These are phyloP conservation scores for Cyprinodon tularosa DNA, from an alignment of 2,113 vertebrate species.

Conservation along the genomic window DNA sequence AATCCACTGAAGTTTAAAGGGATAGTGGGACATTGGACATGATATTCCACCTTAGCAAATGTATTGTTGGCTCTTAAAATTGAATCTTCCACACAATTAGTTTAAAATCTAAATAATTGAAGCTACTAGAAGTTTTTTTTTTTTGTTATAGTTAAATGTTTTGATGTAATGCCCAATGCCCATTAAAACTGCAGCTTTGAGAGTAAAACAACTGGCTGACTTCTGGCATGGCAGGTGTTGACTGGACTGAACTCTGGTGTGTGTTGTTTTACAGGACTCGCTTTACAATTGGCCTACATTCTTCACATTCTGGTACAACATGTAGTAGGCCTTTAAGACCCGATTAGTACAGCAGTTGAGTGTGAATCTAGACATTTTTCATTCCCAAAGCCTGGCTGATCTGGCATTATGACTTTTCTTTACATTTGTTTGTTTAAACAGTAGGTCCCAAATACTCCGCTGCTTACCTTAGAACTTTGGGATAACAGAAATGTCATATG, in stretches of 20 bases:
- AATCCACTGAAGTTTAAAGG: too few species aligned
- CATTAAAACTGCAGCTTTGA: not conserved
- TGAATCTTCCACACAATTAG: not conserved
- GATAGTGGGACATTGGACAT: too few species aligned
- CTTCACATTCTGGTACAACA: conserved; percentile 82
- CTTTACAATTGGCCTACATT: conserved; percentile 81
- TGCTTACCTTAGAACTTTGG: not conserved
- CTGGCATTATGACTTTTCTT: conserved; percentile 70
- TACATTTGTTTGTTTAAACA: conserved; percentile 45
- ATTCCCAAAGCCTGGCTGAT: conserved; percentile 77
- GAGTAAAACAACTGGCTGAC: conserved; percentile 27
- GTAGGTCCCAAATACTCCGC: not conserved
- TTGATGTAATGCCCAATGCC: not conserved
- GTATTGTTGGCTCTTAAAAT: not conserved
- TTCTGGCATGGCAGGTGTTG: conserved; percentile 33
- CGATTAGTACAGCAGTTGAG: conserved; percentile 78
- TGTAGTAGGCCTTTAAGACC: conserved; percentile 77
- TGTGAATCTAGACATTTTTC: conserved; percentile 66
- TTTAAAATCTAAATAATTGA: not conserved
- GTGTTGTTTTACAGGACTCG: conserved; percentile 61
- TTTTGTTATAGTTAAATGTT: not conserved
- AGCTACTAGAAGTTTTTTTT: not conserved
- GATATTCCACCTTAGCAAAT: too few species aligned
- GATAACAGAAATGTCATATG: not conserved
- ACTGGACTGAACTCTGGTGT: conserved; percentile 45